These are phyloP conservation scores for Nyleta sp. DNA, from an alignment of 2,888 invertebrate species.

Conservation along the genomic window DNA sequence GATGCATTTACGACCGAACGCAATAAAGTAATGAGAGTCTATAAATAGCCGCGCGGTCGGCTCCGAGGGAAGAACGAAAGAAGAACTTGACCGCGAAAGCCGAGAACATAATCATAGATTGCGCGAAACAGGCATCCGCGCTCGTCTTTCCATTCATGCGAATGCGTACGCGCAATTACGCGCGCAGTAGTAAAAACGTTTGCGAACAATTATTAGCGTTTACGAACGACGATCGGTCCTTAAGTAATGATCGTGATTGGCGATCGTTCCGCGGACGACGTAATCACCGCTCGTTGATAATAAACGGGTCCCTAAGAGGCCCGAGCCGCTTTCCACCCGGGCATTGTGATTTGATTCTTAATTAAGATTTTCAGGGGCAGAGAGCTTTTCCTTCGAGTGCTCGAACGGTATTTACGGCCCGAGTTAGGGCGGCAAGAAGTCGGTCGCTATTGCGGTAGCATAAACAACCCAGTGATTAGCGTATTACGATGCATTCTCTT, in stretches of 20 bases:
- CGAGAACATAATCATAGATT: slow-evolving; percentile 79
- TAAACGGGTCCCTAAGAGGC: slow-evolving; percentile 9
- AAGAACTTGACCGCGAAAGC: slow-evolving; percentile 78
- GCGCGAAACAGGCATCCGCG: slow-evolving; percentile 59
- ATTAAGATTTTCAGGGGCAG: slow-evolving; percentile 33
- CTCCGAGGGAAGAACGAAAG: slow-evolving; percentile 57
- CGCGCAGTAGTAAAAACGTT: slow-evolving; percentile 1
- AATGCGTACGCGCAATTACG: slow-evolving; percentile 38
- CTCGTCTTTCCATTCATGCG: slow-evolving; percentile 55
- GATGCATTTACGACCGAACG: slow-evolving; percentile 73
- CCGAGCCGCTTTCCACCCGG: no score
- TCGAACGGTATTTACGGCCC: slow-evolving; percentile 22
- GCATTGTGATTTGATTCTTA: slow-evolving; percentile 15
- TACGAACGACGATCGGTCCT: slow-evolving; percentile 32
- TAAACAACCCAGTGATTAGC: slow-evolving; percentile 64
- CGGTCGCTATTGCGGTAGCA: slow-evolving; percentile 58
- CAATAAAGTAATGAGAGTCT: slow-evolving; percentile 79
- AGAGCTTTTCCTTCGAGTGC: slow-evolving; percentile 15
- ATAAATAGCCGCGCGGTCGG: slow-evolving; percentile 73
- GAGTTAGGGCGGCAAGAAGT: slow-evolving; percentile 21
- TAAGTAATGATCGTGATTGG: slow-evolving; percentile 32
- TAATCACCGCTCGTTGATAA: slow-evolving; percentile 37
- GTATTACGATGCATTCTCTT: slow-evolving; percentile 64
- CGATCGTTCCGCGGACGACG: slow-evolving; percentile 21
- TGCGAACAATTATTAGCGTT: slow-evolving; percentile 45